Evolutionary conservation across 2,888 invertebrate genomes (phyloP).

Genomic region (Criorhina ranunculi): DNA sequence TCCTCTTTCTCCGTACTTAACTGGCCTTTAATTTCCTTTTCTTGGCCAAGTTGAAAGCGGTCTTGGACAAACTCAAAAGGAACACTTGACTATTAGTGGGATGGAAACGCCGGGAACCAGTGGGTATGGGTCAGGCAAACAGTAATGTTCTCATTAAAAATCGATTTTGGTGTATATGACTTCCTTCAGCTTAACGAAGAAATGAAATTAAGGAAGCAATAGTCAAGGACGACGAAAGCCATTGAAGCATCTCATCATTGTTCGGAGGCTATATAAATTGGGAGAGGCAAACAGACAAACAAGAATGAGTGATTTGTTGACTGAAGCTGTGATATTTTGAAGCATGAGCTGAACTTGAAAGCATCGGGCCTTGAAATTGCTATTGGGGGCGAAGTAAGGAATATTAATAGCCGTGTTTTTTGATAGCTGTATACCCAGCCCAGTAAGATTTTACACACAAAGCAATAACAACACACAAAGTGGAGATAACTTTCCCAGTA

Average conservation of each 20-base stretch:
- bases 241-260: background rate
- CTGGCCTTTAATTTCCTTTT: conserved; percentile 56
- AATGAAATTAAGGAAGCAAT: conserved; percentile 5
- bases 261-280: background rate
- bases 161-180: background rate
- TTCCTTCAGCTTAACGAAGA: background rate
- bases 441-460: too few relatives aligned
- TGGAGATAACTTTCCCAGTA: too few relatives aligned
- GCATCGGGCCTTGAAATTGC: too few relatives aligned
- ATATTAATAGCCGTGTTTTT: too few relatives aligned
- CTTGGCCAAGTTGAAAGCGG: background rate
- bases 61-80: background rate
- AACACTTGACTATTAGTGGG: background rate
- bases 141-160: conserved; percentile 11
- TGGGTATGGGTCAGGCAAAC: background rate
- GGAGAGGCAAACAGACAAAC: background rate
- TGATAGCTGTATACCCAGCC: too few relatives aligned
- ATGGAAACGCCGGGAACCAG: background rate
- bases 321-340: too few relatives aligned
- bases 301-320: background rate
- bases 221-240: background rate
- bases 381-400: too few relatives aligned
- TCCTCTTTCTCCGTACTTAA: conserved; percentile 20
- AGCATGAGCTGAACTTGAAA: too few relatives aligned
- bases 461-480: too few relatives aligned